phyloP scores from a whole-genome alignment of 2,888 invertebrate genomes.

The Mimas tiliae region DNA sequence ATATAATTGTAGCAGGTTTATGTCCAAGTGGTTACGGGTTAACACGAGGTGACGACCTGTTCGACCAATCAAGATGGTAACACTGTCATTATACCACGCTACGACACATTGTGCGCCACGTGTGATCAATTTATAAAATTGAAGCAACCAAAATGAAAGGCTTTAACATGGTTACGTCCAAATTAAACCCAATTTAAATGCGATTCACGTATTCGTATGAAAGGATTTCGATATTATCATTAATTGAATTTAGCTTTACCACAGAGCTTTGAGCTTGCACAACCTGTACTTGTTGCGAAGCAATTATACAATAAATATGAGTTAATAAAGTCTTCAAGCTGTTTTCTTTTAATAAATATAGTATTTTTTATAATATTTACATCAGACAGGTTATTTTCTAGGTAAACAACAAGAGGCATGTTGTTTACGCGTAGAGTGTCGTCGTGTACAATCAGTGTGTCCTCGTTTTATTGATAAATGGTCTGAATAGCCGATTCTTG shows the following conservation, averaged over 20 bases:
- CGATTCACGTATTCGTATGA: background rate
- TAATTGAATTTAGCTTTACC: background rate
- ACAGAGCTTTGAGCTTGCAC: background rate
- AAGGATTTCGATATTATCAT: background rate
- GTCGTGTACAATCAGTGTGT: background rate
- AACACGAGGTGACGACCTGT: slow-evolving; percentile 23
- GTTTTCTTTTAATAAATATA: no score
- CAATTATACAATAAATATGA: background rate
- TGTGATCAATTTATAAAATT: background rate
- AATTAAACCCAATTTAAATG: background rate
- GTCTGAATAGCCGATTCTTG: slow-evolving; percentile 47
- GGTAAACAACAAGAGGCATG: background rate
- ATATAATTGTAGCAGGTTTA: slow-evolving; percentile 18
- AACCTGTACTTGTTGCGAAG: background rate
- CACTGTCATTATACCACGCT: background rate
- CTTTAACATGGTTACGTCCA: background rate
- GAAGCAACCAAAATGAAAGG: no score
- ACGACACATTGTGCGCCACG: background rate
- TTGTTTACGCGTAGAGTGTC: background rate
- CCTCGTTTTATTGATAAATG: slow-evolving; percentile 50
- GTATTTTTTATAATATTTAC: background rate
- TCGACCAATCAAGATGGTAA: background rate
- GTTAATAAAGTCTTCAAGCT: no score
- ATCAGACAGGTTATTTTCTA: background rate
- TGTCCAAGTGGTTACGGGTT: slow-evolving; percentile 6